These are phyloP conservation scores for Tragelaphus eurycerus DNA, from an alignment of 2,797 vertebrate genomes.

Conservation along the genomic window DNA sequence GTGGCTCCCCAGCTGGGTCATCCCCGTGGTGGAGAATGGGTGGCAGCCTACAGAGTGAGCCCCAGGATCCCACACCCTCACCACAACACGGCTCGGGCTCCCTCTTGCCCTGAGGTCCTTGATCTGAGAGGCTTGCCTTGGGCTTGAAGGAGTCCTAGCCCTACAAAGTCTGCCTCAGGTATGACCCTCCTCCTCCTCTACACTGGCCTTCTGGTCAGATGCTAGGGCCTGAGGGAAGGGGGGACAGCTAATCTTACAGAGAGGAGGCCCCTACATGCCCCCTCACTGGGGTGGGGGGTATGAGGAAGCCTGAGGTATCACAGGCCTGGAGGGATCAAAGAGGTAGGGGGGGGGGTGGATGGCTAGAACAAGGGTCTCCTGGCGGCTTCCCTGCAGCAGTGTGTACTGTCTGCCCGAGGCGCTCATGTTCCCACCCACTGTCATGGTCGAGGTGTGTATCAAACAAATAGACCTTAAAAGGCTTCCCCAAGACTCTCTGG, in stretches of 20 bases:
- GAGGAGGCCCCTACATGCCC: not conserved
- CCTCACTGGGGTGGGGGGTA: fast-evolving
- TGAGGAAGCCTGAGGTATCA: not conserved
- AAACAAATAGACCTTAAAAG: not conserved
- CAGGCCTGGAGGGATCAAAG: not conserved
- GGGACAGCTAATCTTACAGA: not conserved
- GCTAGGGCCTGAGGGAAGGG: not conserved
- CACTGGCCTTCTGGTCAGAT: not conserved
- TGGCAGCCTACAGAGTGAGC: not conserved
- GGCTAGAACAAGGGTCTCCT: not conserved
- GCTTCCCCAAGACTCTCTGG: not conserved
- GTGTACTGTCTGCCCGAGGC: not conserved
- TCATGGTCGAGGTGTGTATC: not conserved
- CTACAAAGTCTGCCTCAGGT: not conserved
- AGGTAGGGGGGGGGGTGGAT: fast-evolving
- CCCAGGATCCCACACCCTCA: not conserved
- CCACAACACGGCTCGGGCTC: not conserved
- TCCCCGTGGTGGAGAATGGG: not conserved
- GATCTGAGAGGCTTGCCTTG: not conserved
- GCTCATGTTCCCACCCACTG: not conserved
- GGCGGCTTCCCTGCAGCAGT: fast-evolving
- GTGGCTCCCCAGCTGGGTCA: not conserved
- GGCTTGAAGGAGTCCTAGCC: too few species aligned
- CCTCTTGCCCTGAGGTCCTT: not conserved
- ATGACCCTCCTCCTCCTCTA: not conserved